Percentiles rank a stretch among this genome's conserved stretches.
phyloP scores from a whole-genome alignment of 2,113 vertebrate species.

The Actenoides lindsayi region DNA sequence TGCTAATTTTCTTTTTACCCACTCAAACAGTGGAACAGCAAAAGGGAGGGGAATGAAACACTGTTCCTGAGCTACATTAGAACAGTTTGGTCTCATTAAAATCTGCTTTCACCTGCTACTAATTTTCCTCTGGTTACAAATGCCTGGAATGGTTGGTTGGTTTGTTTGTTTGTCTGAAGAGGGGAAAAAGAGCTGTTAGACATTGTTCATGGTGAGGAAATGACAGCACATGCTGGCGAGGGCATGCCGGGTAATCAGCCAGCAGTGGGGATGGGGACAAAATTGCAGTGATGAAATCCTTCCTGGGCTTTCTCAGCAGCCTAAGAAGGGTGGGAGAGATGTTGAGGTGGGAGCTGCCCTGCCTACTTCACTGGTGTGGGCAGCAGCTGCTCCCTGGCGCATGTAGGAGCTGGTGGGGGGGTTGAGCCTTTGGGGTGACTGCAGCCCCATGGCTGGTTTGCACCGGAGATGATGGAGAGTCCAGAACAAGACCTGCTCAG shows the following conservation, averaged over 20 bases:
- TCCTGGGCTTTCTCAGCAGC: not conserved
- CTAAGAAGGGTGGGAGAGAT: not conserved
- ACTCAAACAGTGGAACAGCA: not conserved
- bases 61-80: not conserved
- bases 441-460: not conserved
- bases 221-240: not conserved
- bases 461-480: fast-evolving
- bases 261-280: not conserved
- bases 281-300: not conserved
- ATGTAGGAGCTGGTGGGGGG: not conserved
- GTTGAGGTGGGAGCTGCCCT: not conserved
- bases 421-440: not conserved
- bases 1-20: not conserved
- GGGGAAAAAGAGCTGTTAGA: constrained; percentile 1
- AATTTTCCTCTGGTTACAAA: constrained; percentile 55
- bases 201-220: not conserved
- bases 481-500: not conserved
- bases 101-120: constrained; percentile 62
- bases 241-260: not conserved
- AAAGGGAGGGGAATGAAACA: not conserved
- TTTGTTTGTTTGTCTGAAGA: not conserved
- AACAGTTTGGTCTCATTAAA: constrained; percentile 54
- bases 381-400: not conserved
- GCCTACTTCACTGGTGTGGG: not conserved
- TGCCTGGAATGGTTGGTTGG: not conserved